A percentile compares a stretch with the other conserved stretches of the same genome.
Conservation (phyloP, 2,113 vertebrate species). For the Drymodes brunneopygia region DNA sequence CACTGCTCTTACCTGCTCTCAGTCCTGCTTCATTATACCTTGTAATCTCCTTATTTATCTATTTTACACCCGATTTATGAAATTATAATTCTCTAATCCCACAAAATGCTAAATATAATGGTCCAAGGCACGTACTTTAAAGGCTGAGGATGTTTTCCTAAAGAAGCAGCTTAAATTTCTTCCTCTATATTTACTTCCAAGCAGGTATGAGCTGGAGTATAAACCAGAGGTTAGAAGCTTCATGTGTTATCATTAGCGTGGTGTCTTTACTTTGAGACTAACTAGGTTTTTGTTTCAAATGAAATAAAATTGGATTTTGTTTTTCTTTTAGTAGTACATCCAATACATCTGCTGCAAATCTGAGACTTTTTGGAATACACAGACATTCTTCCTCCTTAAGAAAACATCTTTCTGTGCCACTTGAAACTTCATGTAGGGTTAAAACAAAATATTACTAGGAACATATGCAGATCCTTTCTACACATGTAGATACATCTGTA, state of each 20-base stretch:
- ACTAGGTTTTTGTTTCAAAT: not conserved
- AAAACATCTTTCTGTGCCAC: not conserved
- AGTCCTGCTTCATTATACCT: not conserved
- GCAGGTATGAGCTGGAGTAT: not conserved
- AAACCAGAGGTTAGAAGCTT: not conserved
- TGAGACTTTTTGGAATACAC: not conserved
- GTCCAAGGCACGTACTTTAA: not conserved
- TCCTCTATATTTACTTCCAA: not conserved
- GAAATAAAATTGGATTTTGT: not conserved
- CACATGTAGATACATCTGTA: not conserved
- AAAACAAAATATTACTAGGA: not conserved
- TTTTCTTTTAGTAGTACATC: not conserved
- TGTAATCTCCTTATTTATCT: not conserved
- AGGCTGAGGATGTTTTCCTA: not conserved
- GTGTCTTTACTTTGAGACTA: not conserved
- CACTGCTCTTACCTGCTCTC: not conserved
- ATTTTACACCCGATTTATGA: not conserved
- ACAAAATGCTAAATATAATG: not conserved
- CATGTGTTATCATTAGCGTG: not conserved
- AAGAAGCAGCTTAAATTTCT: not conserved
- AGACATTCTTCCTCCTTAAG: not conserved
- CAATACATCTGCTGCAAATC: not conserved
- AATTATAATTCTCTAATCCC: not conserved
- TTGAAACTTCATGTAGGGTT: not conserved
- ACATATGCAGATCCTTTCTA: not conserved